Evolutionary conservation across 2,113 vertebrate species (phyloP), one percentile per base, ranked within the genome.

Genomic region (Lucifuga dentata): DNA sequence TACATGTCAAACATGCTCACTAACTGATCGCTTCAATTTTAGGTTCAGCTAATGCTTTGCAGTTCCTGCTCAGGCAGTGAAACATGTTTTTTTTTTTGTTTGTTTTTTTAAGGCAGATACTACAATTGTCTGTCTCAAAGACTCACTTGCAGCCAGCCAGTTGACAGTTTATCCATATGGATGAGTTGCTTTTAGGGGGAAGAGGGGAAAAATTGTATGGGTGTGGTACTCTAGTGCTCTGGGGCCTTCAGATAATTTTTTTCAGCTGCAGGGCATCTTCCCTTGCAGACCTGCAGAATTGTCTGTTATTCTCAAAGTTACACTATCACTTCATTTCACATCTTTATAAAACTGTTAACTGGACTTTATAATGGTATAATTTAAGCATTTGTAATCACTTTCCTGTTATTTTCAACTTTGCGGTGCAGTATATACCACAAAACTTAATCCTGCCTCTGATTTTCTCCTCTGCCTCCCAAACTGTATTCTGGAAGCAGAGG

Each of bases 1-100:
- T 69, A 20, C 52, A 69, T 72, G 63, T 81, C 78, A 88, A 63
- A 73, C 73, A 69, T 36, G 48, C 51, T 73, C 56, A 49, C 59
- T 24, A 55, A 76, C 59, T 50, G 76, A 81, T 81, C 64, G 16
- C 57, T 53, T 39, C 19, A 38, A 40, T 53, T 73, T 70, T 50
- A 60, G 63, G 49, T 59, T 40, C 17, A 2, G 56, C 15, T 41
- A 24, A 9, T 62, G 20, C 44, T 43, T 43, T 71, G 62, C 45
- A 45, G 53, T 60, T 36, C 11, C 26, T 46, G 35, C 39, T 50
- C 16, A 39, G 61, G 11, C 13, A 11, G 65, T 78, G 69, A 82
- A 73, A 78, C 65, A 57, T 23, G 2, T 38, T 50, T 59, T 85
- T 80, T 68, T 75, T 80, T 85, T 80, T 55, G 41, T n/a, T 38